These are phyloP conservation scores for Sphecodes monilicornis DNA, from an alignment of 2,888 invertebrate genomes.

Conservation along the genomic window DNA sequence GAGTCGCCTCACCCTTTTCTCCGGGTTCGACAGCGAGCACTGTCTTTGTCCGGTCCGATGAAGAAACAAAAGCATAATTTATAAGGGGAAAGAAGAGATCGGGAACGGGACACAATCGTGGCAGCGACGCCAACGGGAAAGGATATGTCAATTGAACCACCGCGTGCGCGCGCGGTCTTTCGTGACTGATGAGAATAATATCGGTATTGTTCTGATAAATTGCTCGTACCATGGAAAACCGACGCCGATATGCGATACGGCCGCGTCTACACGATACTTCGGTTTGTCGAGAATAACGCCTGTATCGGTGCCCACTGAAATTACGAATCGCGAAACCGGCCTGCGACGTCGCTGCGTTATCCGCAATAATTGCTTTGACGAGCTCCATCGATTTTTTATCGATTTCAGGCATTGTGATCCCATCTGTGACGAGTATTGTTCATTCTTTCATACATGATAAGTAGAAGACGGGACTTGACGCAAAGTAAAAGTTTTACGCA, in stretches of 20 bases:
- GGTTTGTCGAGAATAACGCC: slow-evolving; percentile 12
- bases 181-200: slow-evolving; percentile 52
- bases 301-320: slow-evolving; percentile 12
- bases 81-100: slow-evolving; percentile 38
- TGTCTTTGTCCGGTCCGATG: slow-evolving; percentile 51
- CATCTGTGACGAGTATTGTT: not conserved
- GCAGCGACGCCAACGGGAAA: slow-evolving; percentile 27
- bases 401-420: not conserved
- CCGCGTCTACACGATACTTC: slow-evolving; percentile 22
- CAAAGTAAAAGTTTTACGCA: too few relatives aligned
- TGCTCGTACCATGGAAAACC: slow-evolving; percentile 25
- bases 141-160: slow-evolving; percentile 57
- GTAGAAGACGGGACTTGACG: too few relatives aligned
- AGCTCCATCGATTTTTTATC: slow-evolving; percentile 5
- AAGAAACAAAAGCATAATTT: slow-evolving; percentile 71
- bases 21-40: slow-evolving; percentile 40
- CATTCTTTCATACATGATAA: not conserved
- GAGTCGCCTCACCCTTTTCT: slow-evolving; percentile 54
- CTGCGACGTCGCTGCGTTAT: not conserved
- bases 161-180: not conserved
- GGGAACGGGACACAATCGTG: slow-evolving; percentile 40
- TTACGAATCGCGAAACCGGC: slow-evolving; percentile 10
- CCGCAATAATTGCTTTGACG: not conserved
- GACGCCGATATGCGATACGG: slow-evolving; percentile 28
- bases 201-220: slow-evolving; percentile 60